These are phyloP conservation scores for Trissolcus japonicus DNA, from an alignment of 2,888 invertebrate species.

Conservation along the genomic window DNA sequence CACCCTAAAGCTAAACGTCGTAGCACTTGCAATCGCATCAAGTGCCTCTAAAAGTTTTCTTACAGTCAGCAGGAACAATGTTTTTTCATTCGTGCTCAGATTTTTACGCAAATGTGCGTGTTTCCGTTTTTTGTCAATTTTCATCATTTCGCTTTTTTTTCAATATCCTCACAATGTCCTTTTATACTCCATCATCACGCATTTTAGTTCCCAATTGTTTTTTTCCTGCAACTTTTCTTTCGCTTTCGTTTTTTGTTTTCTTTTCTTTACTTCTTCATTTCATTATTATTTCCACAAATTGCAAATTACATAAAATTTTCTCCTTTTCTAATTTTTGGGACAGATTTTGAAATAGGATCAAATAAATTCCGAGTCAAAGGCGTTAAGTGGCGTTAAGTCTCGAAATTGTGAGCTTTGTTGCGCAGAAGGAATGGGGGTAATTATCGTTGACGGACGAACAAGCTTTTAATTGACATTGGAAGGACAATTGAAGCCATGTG, in stretches of 20 bases:
- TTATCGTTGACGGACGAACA: slow-evolving; percentile 35
- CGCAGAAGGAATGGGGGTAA: slow-evolving; percentile 6
- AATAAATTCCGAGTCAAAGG: too few species aligned
- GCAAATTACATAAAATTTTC: too few species aligned
- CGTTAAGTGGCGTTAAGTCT: not conserved
- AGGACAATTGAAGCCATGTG: slow-evolving; percentile 35
- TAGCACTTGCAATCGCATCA: slow-evolving; percentile 49
- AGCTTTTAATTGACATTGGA: slow-evolving; percentile 39
- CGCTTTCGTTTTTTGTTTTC: too few species aligned
- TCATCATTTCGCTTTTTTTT: slow-evolving; percentile 19
- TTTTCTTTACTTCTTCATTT: too few species aligned
- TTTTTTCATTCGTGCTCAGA: slow-evolving; percentile 24
- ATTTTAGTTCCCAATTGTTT: not conserved
- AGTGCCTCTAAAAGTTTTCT: slow-evolving; percentile 44
- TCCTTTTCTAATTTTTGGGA: too few species aligned
- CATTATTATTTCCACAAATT: too few species aligned
- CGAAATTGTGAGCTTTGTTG: not conserved
- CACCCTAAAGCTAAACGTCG: slow-evolving; percentile 47
- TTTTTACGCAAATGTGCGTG: slow-evolving; percentile 21
- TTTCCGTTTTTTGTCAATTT: slow-evolving; percentile 34
- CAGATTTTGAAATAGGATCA: too few species aligned
- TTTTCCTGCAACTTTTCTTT: too few species aligned
- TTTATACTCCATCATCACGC: slow-evolving; percentile 4
- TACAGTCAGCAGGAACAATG: slow-evolving; percentile 27
- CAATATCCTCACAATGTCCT: slow-evolving; percentile 7